A percentile compares a stretch with the other conserved stretches of the same genome.
phyloP scores from a whole-genome alignment of 2,113 vertebrate species.

The Cyprinodon variegatus region DNA sequence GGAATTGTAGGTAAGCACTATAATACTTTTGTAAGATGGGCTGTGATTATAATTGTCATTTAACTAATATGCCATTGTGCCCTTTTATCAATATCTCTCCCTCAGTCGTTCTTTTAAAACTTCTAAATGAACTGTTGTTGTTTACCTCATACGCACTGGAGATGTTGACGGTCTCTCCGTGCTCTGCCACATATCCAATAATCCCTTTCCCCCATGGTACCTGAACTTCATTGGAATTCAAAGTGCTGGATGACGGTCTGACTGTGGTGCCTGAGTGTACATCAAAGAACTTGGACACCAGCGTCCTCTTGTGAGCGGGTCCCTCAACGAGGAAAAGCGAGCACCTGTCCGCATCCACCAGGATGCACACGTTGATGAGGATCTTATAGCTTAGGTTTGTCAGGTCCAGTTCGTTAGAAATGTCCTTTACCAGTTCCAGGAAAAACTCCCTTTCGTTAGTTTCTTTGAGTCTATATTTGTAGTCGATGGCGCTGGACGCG shows the following conservation, averaged over 20 bases:
- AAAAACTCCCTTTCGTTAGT: slow-evolving; percentile 83
- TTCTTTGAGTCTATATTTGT: slow-evolving; percentile 80
- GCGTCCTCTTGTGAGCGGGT: slow-evolving; percentile 79
- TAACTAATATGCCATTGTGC: not conserved
- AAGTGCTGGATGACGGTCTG: slow-evolving; percentile 75
- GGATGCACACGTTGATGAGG: slow-evolving; percentile 82
- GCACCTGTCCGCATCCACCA: slow-evolving; percentile 82
- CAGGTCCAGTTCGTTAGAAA: slow-evolving; percentile 82
- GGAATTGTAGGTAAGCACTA: too few species aligned
- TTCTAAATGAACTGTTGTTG: not conserved
- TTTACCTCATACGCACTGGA: slow-evolving; percentile 82
- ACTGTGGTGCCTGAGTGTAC: slow-evolving; percentile 82
- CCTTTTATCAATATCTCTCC: not conserved
- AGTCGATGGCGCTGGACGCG: slow-evolving; percentile 81
- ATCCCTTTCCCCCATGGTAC: slow-evolving; percentile 84
- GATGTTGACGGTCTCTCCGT: slow-evolving; percentile 83
- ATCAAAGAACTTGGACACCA: slow-evolving; percentile 83
- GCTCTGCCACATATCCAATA: slow-evolving; percentile 83
- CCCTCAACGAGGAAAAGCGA: slow-evolving; percentile 83
- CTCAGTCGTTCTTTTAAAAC: not conserved
- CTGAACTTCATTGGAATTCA: slow-evolving; percentile 80
- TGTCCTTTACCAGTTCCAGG: slow-evolving; percentile 82
- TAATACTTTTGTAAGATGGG: not conserved
- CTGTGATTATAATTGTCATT: not conserved
- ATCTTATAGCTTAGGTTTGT: slow-evolving; percentile 83